These are phyloP conservation scores for Eurystomus glaucurus DNA, from an alignment of 2,797 vertebrate genomes.

Conservation along the genomic window DNA sequence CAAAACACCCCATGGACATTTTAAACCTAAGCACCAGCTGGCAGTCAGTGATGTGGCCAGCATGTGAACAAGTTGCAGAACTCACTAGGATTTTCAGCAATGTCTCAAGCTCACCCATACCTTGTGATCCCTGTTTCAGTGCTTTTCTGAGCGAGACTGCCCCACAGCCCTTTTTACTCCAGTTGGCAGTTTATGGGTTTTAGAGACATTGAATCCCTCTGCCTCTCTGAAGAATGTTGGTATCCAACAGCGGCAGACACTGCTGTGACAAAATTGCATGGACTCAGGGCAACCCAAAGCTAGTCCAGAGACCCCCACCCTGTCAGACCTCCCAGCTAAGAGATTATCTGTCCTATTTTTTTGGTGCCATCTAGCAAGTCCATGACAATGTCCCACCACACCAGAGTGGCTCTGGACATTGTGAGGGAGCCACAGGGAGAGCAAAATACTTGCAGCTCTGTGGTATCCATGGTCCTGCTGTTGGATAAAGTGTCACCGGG, in stretches of 20 bases:
- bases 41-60: rapidly evolving
- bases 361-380: background rate
- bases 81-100: rapidly evolving
- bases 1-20: rapidly evolving
- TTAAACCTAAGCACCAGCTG: rapidly evolving
- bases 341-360: background rate
- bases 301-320: background rate
- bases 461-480: background rate
- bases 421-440: rapidly evolving
- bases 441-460: background rate
- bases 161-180: background rate
- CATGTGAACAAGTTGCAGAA: background rate
- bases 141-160: background rate
- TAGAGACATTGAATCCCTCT: background rate
- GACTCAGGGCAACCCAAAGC: background rate
- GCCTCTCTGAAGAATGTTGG: background rate
- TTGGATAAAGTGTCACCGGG: background rate
- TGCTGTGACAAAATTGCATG: background rate
- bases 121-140: background rate
- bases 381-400: rapidly evolving
- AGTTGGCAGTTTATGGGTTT: background rate
- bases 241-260: background rate
- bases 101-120: background rate
- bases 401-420: background rate
- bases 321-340: background rate